Conservation (phyloP, 2,888 invertebrate genomes). For the Meganola albula region DNA sequence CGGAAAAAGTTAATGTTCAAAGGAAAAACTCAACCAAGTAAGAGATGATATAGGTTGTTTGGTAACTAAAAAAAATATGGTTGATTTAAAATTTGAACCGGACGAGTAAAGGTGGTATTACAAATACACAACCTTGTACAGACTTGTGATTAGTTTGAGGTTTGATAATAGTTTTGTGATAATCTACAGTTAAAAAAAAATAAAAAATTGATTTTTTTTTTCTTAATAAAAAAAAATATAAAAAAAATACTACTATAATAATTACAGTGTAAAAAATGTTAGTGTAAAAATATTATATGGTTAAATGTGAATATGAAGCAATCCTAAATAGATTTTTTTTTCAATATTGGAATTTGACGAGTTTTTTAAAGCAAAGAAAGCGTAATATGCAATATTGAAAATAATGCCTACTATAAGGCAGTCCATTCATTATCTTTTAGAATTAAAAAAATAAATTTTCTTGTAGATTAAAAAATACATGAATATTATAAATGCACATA, state of each 20-base stretch:
- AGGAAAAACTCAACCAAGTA: slow-evolving; percentile 64
- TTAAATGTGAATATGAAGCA: slow-evolving; percentile 27
- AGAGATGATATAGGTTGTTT: slow-evolving; percentile 19
- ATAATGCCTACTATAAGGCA: slow-evolving; percentile 7
- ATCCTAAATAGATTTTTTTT: slow-evolving; percentile 11
- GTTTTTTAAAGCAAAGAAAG: not conserved
- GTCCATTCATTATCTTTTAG: slow-evolving; percentile 16
- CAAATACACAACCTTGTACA: slow-evolving; percentile 23
- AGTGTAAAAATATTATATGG: slow-evolving; percentile 30
- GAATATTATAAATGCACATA: slow-evolving; percentile 25
- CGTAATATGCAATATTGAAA: not conserved
- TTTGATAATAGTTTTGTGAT: slow-evolving; percentile 28
- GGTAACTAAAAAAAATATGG: slow-evolving; percentile 17
- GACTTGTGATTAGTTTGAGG: slow-evolving; percentile 25
- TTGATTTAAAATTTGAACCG: slow-evolving; percentile 23
- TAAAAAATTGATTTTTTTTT: slow-evolving; percentile 28
- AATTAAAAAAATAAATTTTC: slow-evolving; percentile 11
- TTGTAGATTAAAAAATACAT: slow-evolving; percentile 26
- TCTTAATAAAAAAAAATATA: slow-evolving; percentile 13
- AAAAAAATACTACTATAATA: slow-evolving; percentile 12
- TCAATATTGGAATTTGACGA: slow-evolving; percentile 11
- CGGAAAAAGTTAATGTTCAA: slow-evolving; percentile 29
- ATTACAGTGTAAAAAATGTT: slow-evolving; percentile 11
- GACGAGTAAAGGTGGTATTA: slow-evolving; percentile 14
- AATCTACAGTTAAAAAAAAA: slow-evolving; percentile 24